Percentiles rank a stretch among this genome's conserved stretches.
Conservation (phyloP, 2,888 invertebrate species). For the Hecatera dysodea region DNA sequence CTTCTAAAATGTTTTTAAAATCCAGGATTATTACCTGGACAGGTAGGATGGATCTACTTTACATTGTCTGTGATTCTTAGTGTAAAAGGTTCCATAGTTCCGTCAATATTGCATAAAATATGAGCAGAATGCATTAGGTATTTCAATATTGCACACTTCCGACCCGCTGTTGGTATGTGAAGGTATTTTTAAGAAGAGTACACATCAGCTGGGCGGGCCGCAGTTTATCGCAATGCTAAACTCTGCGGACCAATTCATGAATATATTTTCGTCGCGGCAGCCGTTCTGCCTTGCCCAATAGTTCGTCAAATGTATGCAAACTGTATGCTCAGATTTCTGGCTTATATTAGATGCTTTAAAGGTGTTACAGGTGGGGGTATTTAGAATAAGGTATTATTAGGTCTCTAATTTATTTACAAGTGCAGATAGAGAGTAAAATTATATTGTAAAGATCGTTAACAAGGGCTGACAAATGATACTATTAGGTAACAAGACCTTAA, state of each 20-base stretch:
- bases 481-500: neutral
- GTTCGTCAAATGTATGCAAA: constrained; percentile 42
- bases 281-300: constrained; percentile 22
- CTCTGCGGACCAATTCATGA: constrained; percentile 46
- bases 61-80: neutral
- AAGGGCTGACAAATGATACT: too few relatives aligned
- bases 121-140: constrained; percentile 22
- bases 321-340: constrained; percentile 35
- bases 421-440: neutral
- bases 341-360: neutral
- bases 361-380: too few relatives aligned
- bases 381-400: too few relatives aligned
- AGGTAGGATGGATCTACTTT: too few relatives aligned
- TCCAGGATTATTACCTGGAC: too few relatives aligned
- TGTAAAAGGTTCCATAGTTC: neutral
- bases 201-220: constrained; percentile 8
- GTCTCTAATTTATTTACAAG: neutral
- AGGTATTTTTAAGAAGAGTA: constrained; percentile 52
- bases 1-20: too few relatives aligned
- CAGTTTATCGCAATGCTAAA: constrained; percentile 55
- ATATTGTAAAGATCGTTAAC: too few relatives aligned
- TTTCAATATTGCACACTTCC: constrained; percentile 42
- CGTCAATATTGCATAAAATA: constrained; percentile 21
- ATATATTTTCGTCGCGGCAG: constrained; percentile 48
- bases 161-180: neutral